Conservation (phyloP, 2,888 invertebrate species). For the Oeneis ivallda region DNA sequence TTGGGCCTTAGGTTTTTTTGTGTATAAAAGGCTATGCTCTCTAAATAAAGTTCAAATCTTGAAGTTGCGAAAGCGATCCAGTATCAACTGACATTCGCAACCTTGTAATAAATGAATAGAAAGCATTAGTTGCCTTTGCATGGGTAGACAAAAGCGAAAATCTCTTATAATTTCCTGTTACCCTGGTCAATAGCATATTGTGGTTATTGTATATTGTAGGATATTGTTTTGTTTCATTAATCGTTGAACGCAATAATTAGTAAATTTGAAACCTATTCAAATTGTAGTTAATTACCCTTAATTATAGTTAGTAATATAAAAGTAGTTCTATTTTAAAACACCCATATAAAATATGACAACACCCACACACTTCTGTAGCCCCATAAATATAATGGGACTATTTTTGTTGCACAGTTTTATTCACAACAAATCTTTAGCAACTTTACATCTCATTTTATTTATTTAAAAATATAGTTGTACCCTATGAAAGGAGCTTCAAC, state of each 20-base stretch:
- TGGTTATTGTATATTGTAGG: too few species aligned
- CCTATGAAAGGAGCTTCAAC: too few species aligned
- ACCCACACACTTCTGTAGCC: conserved; percentile 39
- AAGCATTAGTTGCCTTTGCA: conserved; percentile 66
- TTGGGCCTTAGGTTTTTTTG: conserved; percentile 64
- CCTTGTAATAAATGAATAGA: conserved; percentile 73
- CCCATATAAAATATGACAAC: conserved; percentile 37
- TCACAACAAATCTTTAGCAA: not conserved
- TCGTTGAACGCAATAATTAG: not conserved
- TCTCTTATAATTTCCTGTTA: conserved; percentile 57
- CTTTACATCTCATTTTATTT: too few species aligned
- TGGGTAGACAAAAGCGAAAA: conserved; percentile 67
- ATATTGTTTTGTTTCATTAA: not conserved
- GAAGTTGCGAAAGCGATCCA: conserved; percentile 72
- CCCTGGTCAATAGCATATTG: conserved; percentile 34
- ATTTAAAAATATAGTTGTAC: too few species aligned
- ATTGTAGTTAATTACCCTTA: not conserved
- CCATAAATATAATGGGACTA: conserved; percentile 31
- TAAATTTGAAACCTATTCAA: not conserved
- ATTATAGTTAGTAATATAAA: conserved; percentile 29
- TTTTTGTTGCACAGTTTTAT: conserved; percentile 12
- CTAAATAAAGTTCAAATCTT: conserved; percentile 64
- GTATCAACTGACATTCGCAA: conserved; percentile 71
- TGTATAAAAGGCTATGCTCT: conserved; percentile 59
- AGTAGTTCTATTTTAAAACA: conserved; percentile 33